phyloP scores from a whole-genome alignment of 2,797 vertebrate species.

The Orientallactaga sibirica region DNA sequence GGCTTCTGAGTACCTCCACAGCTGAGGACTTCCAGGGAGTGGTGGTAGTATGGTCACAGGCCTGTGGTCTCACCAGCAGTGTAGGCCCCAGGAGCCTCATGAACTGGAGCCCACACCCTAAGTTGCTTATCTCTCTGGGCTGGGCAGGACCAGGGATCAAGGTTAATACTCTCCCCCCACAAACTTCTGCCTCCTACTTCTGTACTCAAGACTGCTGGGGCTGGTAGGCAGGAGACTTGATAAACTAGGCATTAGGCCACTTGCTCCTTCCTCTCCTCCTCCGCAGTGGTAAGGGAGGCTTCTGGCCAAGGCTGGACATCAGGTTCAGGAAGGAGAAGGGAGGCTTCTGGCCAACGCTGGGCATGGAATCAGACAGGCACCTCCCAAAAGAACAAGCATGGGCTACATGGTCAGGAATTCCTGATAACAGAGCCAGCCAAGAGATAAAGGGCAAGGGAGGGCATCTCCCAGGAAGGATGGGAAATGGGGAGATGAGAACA shows the following conservation, averaged over 20 bases:
- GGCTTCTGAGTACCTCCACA: not conserved
- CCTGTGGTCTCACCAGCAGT: not conserved
- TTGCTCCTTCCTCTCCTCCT: not conserved
- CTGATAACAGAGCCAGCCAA: not conserved
- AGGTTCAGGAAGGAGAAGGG: not conserved
- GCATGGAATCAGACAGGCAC: not conserved
- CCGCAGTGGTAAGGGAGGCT: slow-evolving; percentile 12
- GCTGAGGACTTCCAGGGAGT: not conserved
- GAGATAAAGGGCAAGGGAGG: slow-evolving; percentile 29
- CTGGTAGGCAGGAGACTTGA: slow-evolving; percentile 11
- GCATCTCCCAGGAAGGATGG: not conserved
- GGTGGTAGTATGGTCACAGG: not conserved
- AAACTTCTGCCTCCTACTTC: not conserved
- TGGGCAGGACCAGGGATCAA: not conserved
- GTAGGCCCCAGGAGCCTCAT: not conserved
- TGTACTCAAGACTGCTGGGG: not conserved
- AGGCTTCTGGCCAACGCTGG: not conserved
- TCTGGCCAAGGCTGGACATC: not conserved
- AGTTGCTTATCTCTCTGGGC: slow-evolving; percentile 64
- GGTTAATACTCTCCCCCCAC: not conserved
- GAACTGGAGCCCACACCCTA: not conserved
- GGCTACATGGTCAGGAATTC: not conserved
- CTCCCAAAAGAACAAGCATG: not conserved
- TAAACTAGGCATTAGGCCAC: slow-evolving; percentile 67
- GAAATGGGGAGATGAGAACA: not conserved